These are phyloP conservation scores for Periplaneta americana DNA, from an alignment of 1,140 invertebrate species.

Conservation along the genomic window DNA sequence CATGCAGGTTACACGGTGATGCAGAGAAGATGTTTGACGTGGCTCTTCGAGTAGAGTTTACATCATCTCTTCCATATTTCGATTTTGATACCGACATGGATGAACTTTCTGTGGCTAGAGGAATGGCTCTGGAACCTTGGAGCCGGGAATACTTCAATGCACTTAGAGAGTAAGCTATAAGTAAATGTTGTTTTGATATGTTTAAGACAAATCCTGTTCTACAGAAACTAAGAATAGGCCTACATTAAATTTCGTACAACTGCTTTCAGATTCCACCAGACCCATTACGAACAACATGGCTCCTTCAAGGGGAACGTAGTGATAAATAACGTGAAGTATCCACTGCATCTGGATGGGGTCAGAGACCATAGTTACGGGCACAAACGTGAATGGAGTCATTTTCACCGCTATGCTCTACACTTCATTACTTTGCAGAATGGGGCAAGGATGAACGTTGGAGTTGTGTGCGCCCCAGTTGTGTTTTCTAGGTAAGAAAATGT, in stretches of 20 bases:
- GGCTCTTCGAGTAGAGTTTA: constrained; percentile 44
- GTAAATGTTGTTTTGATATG: no score
- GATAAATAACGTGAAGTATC: constrained; percentile 43
- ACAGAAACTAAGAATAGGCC: no score
- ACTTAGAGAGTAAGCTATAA: constrained; percentile 54
- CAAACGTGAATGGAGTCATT: constrained; percentile 57
- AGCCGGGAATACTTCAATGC: constrained; percentile 55
- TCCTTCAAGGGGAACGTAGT: constrained; percentile 42
- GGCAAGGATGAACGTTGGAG: constrained; percentile 53
- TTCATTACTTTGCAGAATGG: constrained; percentile 60
- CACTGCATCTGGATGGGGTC: constrained; percentile 44
- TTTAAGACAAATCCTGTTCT: no score
- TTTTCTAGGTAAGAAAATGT: constrained; percentile 51
- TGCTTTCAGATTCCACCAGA: constrained; percentile 48
- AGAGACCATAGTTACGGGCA: constrained; percentile 56
- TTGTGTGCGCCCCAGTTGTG: constrained; percentile 54
- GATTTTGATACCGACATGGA: constrained; percentile 62
- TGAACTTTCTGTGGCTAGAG: constrained; percentile 47
- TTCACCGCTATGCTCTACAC: constrained; percentile 63
- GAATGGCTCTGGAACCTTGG: constrained; percentile 59
- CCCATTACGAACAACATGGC: constrained; percentile 68
- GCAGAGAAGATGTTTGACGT: constrained; percentile 35
- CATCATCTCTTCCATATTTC: constrained; percentile 44
- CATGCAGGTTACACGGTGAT: constrained; percentile 23
- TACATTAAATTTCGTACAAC: no score